Evolutionary conservation across 2,797 vertebrate species (phyloP), one percentile per base, ranked within the genome.

Genomic region (Manis crassicaudata): DNA sequence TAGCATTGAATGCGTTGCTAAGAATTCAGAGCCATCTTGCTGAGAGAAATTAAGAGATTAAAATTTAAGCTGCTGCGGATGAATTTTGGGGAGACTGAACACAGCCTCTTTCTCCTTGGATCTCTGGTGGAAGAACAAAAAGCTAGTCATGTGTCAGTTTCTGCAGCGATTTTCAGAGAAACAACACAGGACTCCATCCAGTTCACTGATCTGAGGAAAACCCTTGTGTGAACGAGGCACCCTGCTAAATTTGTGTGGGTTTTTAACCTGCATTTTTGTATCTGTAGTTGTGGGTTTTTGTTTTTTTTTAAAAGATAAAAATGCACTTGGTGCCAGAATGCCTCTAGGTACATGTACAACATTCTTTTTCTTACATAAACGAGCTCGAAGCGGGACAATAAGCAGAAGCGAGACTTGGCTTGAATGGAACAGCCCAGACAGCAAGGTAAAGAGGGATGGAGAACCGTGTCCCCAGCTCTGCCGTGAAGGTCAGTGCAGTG

Each of bases 291-390:
- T 68, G 17, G 20, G 14, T 43, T 60, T 52, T 50, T 88, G 14
- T 43, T 60, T 52, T 50, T 88, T 68, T 91, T 60, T 52, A 62
- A 82, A 43, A 76, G 60, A 79, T 3, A 84, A 89, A 81, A 83
- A 43, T 32, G 18, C 13, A 13, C 21, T 52, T 21, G 0, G 75
- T 70, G 83, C 73, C 84, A 70, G 52, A 50, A 32, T 50, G 40
- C 81, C 50, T 90, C 62, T 54, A 87, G 73, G 56, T 63, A 40
- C 73, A n/a, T 18, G n/a, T 27, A 72, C 62, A 37, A 18, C n/a
- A 20, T 54, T 79, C 63, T 85, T 70, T 79, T 65, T 46, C 67
- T 93, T 37, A 23, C 25, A 23, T 62, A 85, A 95, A 84, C 54
- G 56, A 73, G 77, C 89, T 52, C 56, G 12, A 40, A 88, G 50